Conservation (phyloP, 2,888 invertebrate genomes). For the Coleophora flavipennella region DNA sequence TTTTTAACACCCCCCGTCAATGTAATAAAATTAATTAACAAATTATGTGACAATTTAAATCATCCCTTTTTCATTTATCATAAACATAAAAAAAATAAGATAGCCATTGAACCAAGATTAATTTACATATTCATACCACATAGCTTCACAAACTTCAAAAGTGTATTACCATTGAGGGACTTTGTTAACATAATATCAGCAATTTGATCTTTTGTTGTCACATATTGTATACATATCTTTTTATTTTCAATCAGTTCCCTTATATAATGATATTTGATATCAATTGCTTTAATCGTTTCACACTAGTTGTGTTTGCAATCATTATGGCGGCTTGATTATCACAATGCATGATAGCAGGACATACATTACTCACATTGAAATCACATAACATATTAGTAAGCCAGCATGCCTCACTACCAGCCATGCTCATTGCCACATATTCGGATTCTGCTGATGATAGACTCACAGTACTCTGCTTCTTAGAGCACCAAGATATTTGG, state of each 20-base stretch:
- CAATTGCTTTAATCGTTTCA: constrained; percentile 11
- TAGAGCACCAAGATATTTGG: constrained; percentile 1
- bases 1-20: no score
- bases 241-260: not conserved
- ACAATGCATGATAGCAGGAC: constrained; percentile 8
- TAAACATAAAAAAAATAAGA: no score
- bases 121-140: no score
- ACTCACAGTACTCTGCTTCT: constrained; percentile 2
- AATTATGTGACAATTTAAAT: no score
- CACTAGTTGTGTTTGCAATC: constrained; percentile 4
- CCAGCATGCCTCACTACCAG: constrained; percentile 13
- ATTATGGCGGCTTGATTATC: constrained; percentile 12
- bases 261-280: constrained; percentile 6
- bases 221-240: constrained; percentile 1
- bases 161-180: constrained; percentile 3
- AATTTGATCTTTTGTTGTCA: constrained; percentile 1
- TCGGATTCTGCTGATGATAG: constrained; percentile 10
- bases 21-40: constrained; percentile 21
- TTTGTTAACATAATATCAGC: constrained; percentile 7
- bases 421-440: constrained; percentile 10
- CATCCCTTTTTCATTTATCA: no score
- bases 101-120: no score
- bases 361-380: constrained; percentile 4
- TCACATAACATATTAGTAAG: constrained; percentile 11
- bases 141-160: no score